These are phyloP conservation scores for Oscheius myriophilus DNA, from an alignment of 2,888 invertebrate species.

Conservation along the genomic window DNA sequence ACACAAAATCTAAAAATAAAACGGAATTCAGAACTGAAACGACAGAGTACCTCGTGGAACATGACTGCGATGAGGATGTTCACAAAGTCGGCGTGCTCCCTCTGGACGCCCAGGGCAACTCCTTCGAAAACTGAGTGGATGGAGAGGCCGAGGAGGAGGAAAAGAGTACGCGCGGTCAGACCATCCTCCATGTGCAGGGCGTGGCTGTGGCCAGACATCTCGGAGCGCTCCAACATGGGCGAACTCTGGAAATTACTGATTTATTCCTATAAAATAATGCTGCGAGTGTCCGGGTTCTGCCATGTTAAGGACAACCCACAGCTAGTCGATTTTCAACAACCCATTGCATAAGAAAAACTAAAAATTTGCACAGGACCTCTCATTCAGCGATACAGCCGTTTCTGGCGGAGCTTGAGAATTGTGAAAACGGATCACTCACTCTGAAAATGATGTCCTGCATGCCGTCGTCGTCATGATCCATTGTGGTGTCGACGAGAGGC, in stretches of 20 bases:
- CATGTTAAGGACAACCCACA: too few relatives aligned
- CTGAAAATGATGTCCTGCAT: constrained; percentile 60
- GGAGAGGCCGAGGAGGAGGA: constrained; percentile 75
- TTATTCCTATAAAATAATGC: neutral
- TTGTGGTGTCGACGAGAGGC: constrained; percentile 32
- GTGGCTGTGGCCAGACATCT: constrained; percentile 25
- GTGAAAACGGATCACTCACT: constrained; percentile 29
- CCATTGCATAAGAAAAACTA: too few relatives aligned
- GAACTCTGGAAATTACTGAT: constrained; percentile 18
- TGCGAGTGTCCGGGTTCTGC: neutral
- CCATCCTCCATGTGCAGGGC: constrained; percentile 26
- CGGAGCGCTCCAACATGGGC: constrained; percentile 10
- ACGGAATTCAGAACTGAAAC: too few relatives aligned
- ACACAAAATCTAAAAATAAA: constrained; percentile 61
- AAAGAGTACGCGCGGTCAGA: constrained; percentile 54
- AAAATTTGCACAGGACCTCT: too few relatives aligned
- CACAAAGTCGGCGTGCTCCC: constrained; percentile 51
- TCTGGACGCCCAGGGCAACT: constrained; percentile 75
- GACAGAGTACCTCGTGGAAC: constrained; percentile 53
- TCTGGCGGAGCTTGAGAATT: neutral
- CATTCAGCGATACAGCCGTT: too few relatives aligned
- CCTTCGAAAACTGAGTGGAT: constrained; percentile 77
- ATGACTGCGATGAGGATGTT: constrained; percentile 63
- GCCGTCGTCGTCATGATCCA: constrained; percentile 53
- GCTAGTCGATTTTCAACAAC: too few relatives aligned